phyloP scores from a whole-genome alignment of 2,888 invertebrate species.

The Lutraria lutraria region DNA sequence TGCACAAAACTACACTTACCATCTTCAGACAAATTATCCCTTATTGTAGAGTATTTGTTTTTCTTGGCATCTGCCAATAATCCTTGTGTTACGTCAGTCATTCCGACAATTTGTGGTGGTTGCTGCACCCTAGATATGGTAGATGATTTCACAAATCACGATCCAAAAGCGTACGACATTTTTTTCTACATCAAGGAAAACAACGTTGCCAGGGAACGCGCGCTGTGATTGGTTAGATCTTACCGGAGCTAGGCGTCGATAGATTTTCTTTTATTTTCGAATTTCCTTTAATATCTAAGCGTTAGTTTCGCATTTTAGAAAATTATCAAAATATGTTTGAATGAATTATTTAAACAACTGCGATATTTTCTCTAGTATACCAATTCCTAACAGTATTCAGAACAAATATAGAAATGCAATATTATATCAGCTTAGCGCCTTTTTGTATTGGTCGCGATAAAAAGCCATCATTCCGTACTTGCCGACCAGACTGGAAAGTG shows the following conservation, averaged over 20 bases:
- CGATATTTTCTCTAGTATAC: no score
- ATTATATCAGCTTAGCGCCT: no score
- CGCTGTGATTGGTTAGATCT: conserved; percentile 67
- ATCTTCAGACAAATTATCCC: conserved; percentile 81
- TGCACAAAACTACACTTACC: conserved; percentile 78
- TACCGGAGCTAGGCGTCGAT: conserved; percentile 22
- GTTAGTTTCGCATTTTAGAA: not conserved
- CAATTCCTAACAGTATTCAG: no score
- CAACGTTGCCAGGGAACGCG: conserved; percentile 79
- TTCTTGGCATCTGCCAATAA: conserved; percentile 84
- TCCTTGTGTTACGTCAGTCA: conserved; percentile 83
- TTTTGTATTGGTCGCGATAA: no score
- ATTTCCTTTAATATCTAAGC: not conserved
- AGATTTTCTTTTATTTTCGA: conserved; percentile 14
- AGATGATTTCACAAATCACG: conserved; percentile 37
- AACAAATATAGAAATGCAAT: no score
- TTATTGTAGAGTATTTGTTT: conserved; percentile 83
- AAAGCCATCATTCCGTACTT: no score
- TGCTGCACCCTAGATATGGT: not conserved
- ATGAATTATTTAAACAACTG: no score
- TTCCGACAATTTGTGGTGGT: conserved; percentile 60
- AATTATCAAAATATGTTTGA: not conserved
- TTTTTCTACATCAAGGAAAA: conserved; percentile 61
- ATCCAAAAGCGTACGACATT: conserved; percentile 47
- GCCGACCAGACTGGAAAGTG: no score